These are phyloP conservation scores for Anodontia alba DNA, from an alignment of 2,888 invertebrate species.

Conservation along the genomic window DNA sequence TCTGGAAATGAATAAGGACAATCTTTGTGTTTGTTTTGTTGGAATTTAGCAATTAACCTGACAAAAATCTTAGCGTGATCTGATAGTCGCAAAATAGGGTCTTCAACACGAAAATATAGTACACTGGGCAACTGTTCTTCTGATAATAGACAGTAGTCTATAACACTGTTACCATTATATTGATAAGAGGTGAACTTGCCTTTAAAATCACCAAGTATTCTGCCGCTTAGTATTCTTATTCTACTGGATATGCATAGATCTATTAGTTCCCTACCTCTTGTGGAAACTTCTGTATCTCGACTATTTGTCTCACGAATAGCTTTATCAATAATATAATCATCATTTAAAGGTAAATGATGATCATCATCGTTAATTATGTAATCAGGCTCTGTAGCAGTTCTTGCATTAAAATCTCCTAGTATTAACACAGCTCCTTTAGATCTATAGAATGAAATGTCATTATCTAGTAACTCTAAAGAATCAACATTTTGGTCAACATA, in stretches of 20 bases:
- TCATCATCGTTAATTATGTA: neutral
- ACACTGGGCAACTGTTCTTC: neutral
- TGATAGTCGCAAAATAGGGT: neutral
- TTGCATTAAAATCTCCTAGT: conserved; percentile 4
- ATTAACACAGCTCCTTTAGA: neutral
- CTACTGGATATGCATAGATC: neutral
- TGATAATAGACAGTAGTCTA: neutral
- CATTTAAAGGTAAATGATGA: neutral
- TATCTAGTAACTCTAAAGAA: neutral
- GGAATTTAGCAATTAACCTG: neutral
- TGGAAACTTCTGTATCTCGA: neutral
- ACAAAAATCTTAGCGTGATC: neutral
- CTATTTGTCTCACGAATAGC: neutral
- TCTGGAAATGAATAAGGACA: neutral
- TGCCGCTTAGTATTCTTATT: neutral
- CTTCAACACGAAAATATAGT: neutral
- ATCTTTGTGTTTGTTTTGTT: neutral
- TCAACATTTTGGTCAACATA: conserved; percentile 1
- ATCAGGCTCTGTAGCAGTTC: neutral
- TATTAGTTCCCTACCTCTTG: neutral
- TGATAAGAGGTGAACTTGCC: neutral
- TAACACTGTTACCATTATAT: conserved; percentile 4
- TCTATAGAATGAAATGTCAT: neutral
- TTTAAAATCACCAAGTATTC: neutral
- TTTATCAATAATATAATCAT: neutral